These are phyloP conservation scores for crab-eating macaque (Macaca fascicularis) DNA, from an alignment of 2,113 vertebrate genomes.

Conservation along the genomic window T2T-MFA8v1.1 NC_088380.1:159880001-159880500, in stretches of 20 bases:
- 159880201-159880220: not conserved
- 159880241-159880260: not conserved
- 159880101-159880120: not conserved
- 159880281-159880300: not conserved
- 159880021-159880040: not conserved
- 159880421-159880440: no score
- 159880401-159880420: not conserved
- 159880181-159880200: not conserved
- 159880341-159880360: not conserved
- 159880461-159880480: not conserved
- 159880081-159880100: not conserved
- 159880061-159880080: not conserved
- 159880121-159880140: not conserved
- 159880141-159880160: not conserved
- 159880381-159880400: no score
- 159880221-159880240: not conserved
- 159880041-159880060: not conserved
- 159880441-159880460: not conserved
- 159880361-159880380: not conserved
- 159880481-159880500: not conserved
- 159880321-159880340: not conserved
- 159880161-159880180: not conserved
- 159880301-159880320: accelerated
- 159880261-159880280: not conserved
- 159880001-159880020: not conserved